These are phyloP conservation scores for Alethe castanea DNA, from an alignment of 2,113 vertebrate species.

Conservation along the genomic window DNA sequence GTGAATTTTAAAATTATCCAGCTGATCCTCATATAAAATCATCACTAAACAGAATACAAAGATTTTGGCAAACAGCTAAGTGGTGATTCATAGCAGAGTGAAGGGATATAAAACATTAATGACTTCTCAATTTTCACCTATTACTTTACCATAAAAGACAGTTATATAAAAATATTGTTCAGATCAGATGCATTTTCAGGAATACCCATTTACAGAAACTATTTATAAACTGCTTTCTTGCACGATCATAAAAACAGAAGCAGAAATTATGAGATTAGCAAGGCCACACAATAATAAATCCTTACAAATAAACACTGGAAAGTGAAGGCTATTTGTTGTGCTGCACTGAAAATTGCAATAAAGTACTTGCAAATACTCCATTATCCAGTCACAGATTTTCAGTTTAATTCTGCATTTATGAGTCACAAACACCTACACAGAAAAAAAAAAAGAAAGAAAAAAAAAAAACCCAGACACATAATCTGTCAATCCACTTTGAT, in stretches of 20 bases:
- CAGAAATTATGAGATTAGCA: constrained; percentile 38
- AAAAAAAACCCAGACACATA: constrained; percentile 23
- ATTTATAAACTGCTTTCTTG: constrained; percentile 54
- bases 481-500: constrained; percentile 39
- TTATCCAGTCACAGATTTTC: constrained; percentile 55
- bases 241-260: constrained; percentile 28
- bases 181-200: constrained; percentile 45
- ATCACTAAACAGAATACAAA: constrained; percentile 30
- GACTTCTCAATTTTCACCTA: constrained; percentile 51
- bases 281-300: constrained; percentile 36
- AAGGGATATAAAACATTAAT: constrained; percentile 49
- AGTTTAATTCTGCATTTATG: constrained; percentile 65
- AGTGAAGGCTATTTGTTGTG: constrained; percentile 36
- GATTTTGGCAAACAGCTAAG: constrained; percentile 44
- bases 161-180: constrained; percentile 49
- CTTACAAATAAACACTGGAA: constrained; percentile 11
- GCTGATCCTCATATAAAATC: neutral
- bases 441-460: neutral
- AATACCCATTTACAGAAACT: constrained; percentile 46
- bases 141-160: constrained; percentile 48
- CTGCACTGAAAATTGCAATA: constrained; percentile 38
- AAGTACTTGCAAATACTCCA: constrained; percentile 53
- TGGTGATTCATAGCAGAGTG: constrained; percentile 12
- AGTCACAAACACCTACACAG: constrained; percentile 66
- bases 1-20: constrained; percentile 10